A percentile compares a stretch with the other conserved stretches of the same genome.
phyloP scores from a whole-genome alignment of 2,113 vertebrate species.

The Xenopus borealis region DNA sequence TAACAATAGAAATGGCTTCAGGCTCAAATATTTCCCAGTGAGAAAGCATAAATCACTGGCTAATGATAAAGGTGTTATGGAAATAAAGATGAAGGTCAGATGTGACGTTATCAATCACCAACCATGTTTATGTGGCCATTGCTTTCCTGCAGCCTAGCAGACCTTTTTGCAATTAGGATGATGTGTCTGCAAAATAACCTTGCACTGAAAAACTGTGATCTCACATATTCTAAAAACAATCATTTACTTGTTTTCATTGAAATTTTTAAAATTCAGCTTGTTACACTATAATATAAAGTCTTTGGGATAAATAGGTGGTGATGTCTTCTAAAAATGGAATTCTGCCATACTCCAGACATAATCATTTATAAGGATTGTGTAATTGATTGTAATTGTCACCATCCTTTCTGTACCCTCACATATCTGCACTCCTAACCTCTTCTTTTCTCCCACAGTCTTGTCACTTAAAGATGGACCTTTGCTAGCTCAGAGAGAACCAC shows the following conservation, averaged over 20 bases:
- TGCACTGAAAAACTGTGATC: slow-evolving; percentile 16
- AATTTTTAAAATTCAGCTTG: background rate
- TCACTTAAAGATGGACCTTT: too few species aligned
- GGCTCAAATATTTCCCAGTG: slow-evolving; percentile 39
- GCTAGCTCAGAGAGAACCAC: too few species aligned
- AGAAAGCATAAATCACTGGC: slow-evolving; percentile 44
- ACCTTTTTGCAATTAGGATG: slow-evolving; percentile 39
- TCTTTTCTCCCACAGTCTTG: too few species aligned
- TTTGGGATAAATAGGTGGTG: too few species aligned
- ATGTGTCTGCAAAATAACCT: slow-evolving; percentile 38
- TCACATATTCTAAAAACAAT: slow-evolving; percentile 61
- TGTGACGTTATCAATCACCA: slow-evolving; percentile 42
- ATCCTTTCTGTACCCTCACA: too few species aligned
- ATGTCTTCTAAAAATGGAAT: too few species aligned
- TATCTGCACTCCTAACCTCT: too few species aligned
- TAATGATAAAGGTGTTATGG: slow-evolving; percentile 47
- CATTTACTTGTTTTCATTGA: slow-evolving; percentile 53
- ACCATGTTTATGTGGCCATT: slow-evolving; percentile 38
- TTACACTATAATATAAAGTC: background rate
- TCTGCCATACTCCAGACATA: too few species aligned
- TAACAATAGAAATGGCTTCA: slow-evolving; percentile 36
- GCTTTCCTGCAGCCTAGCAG: slow-evolving; percentile 34
- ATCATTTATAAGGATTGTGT: too few species aligned
- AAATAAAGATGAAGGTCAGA: slow-evolving; percentile 42
- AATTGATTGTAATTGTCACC: too few species aligned